These are phyloP conservation scores for Sphaeridia pumilis DNA, from an alignment of 2,888 invertebrate species.

Conservation along the genomic window DNA sequence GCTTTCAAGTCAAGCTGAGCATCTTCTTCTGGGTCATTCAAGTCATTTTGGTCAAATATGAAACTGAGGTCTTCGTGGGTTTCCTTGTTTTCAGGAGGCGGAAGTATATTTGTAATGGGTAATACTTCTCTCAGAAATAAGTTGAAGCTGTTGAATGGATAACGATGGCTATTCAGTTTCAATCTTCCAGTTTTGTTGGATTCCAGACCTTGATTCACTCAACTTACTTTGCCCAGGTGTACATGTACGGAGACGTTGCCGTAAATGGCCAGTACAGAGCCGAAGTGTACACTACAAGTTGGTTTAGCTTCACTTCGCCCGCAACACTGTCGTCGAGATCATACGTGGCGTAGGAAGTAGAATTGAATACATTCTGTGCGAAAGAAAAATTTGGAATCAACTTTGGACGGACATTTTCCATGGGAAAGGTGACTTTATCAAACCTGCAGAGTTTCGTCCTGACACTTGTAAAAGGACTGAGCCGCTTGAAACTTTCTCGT, in stretches of 20 bases:
- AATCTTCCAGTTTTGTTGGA: no score
- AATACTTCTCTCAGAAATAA: constrained; percentile 18
- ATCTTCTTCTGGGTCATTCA: constrained; percentile 32
- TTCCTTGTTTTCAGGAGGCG: constrained; percentile 29
- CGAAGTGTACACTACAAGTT: constrained; percentile 27
- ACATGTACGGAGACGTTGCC: constrained; percentile 24
- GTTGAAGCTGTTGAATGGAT: constrained; percentile 23
- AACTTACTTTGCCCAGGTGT: constrained; percentile 33
- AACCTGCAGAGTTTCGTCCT: constrained; percentile 26
- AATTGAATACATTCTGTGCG: constrained; percentile 31
- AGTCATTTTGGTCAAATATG: constrained; percentile 34
- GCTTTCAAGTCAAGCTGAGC: constrained; percentile 19
- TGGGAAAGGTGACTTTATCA: no score
- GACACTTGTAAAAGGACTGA: constrained; percentile 25
- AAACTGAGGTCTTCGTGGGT: constrained; percentile 32
- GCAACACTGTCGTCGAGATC: constrained; percentile 19
- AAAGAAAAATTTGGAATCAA: no score
- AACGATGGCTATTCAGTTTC: background rate
- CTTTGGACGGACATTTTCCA: background rate
- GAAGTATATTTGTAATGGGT: constrained; percentile 16
- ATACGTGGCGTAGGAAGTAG: constrained; percentile 32
- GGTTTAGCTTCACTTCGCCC: constrained; percentile 19
- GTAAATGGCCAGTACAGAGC: constrained; percentile 36
- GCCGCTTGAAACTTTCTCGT: constrained; percentile 22
- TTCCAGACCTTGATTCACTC: no score